Evolutionary conservation across 2,113 vertebrate species (phyloP).

Genomic region (Podocnemis expansa): DNA sequence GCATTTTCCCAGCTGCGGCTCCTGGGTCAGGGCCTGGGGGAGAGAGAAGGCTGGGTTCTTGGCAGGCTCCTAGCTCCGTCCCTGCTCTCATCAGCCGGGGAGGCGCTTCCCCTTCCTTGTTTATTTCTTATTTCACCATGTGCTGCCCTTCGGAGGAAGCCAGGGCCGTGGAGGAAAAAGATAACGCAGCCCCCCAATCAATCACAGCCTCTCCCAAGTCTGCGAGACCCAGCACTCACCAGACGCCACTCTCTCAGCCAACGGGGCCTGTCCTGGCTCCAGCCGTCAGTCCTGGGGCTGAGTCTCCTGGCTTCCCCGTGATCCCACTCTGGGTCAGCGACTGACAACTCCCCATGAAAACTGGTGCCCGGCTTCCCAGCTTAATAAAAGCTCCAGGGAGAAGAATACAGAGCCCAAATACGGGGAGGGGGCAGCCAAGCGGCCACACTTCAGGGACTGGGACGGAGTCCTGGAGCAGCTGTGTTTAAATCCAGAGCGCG

Average conservation of each 20-base stretch:
- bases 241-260: neutral
- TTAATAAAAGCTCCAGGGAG: no score
- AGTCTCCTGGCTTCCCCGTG: neutral
- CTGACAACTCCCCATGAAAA: neutral
- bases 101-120: neutral
- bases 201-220: neutral
- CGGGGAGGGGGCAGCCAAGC: neutral
- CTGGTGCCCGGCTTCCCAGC: no score
- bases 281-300: neutral
- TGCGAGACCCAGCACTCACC: neutral
- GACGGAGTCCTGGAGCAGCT: neutral
- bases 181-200: neutral
- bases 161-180: neutral
- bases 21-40: neutral
- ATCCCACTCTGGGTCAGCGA: no score
- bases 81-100: neutral
- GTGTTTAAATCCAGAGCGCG: neutral
- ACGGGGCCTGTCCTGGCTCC: neutral
- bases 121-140: neutral
- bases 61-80: neutral
- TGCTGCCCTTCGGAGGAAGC: no score
- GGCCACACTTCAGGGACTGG: neutral
- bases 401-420: neutral
- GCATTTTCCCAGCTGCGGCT: neutral
- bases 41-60: neutral